Conservation (phyloP, 2,888 invertebrate genomes). For the Dryobotodes eremita region DNA sequence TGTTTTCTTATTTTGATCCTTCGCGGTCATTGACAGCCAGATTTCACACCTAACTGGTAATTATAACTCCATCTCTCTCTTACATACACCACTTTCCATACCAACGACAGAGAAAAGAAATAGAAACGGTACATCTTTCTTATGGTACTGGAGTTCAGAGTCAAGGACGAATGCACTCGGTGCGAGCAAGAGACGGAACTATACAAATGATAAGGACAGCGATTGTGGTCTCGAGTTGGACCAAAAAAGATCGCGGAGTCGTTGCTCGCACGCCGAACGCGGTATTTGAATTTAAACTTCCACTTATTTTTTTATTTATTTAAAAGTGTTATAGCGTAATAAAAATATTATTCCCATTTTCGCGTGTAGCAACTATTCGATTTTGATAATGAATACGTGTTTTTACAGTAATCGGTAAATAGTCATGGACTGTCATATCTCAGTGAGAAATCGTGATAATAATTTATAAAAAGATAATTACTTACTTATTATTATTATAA, state of each 20-base stretch:
- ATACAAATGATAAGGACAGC: slow-evolving; percentile 73
- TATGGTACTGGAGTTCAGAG: slow-evolving; percentile 79
- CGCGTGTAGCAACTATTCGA: slow-evolving; percentile 75
- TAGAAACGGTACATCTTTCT: slow-evolving; percentile 86
- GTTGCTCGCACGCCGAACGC: slow-evolving; percentile 78
- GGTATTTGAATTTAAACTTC: slow-evolving; percentile 74
- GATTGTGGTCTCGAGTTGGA: slow-evolving; percentile 72
- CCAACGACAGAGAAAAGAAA: slow-evolving; percentile 74
- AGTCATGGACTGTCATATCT: slow-evolving; percentile 50
- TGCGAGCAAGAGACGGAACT: slow-evolving; percentile 71
- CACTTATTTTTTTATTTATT: slow-evolving; percentile 59
- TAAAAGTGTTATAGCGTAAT: slow-evolving; percentile 64
- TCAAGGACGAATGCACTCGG: slow-evolving; percentile 87
- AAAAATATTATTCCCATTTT: slow-evolving; percentile 65
- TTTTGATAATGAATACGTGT: slow-evolving; percentile 76
- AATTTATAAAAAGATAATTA: slow-evolving; percentile 30
- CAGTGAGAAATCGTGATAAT: slow-evolving; percentile 55
- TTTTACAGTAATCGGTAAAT: slow-evolving; percentile 73
- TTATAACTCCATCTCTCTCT: slow-evolving; percentile 76
- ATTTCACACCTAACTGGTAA: slow-evolving; percentile 81
- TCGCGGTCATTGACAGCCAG: slow-evolving; percentile 88
- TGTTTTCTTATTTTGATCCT: slow-evolving; percentile 84
- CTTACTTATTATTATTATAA: slow-evolving; percentile 25
- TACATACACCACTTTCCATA: slow-evolving; percentile 49
- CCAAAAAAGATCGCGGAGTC: slow-evolving; percentile 78